A percentile compares a stretch with the other conserved stretches of the same genome.
Evolutionary conservation across 2,888 invertebrate genomes (phyloP).

Genomic region (Coenonympha arcania): DNA sequence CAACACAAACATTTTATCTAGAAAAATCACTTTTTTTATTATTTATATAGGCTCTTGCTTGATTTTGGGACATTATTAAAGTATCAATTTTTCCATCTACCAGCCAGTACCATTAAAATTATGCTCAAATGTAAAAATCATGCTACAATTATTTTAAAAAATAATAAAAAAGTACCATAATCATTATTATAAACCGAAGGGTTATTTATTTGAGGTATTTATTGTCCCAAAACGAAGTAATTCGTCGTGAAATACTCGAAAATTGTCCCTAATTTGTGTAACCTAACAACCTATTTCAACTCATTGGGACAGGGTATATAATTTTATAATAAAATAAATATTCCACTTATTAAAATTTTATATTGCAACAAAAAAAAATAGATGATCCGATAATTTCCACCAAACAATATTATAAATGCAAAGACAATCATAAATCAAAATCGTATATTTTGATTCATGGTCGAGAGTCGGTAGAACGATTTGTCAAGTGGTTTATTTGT

Average conservation of each 20-base stretch:
- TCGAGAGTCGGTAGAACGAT: too few species aligned
- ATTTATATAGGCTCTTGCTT: background rate
- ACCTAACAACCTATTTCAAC: conserved; percentile 27
- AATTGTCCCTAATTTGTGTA: conserved; percentile 37
- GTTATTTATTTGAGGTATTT: too few species aligned
- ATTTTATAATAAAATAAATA: background rate
- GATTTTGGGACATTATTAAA: background rate
- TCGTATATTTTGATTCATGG: too few species aligned
- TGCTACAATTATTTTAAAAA: too few species aligned
- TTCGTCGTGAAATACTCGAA: conserved; percentile 32
- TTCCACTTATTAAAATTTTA: background rate
- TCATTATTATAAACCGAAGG: too few species aligned
- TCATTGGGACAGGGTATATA: conserved; percentile 16
- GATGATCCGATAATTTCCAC: too few species aligned
- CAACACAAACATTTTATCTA: conserved; percentile 33
- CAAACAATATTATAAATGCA: too few species aligned
- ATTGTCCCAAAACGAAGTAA: conserved; percentile 9
- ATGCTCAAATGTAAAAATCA: background rate
- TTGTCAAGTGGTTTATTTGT: too few species aligned
- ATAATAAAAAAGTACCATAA: too few species aligned
- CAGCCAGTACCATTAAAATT: background rate
- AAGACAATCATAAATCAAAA: too few species aligned
- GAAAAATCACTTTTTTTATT: conserved; percentile 24
- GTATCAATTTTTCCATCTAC: background rate
- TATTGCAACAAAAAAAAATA: too few species aligned